Base-by-base conservation (phyloP, 2,797 vertebrate genomes). In the Helicolenus hilgendorfi region DNA sequence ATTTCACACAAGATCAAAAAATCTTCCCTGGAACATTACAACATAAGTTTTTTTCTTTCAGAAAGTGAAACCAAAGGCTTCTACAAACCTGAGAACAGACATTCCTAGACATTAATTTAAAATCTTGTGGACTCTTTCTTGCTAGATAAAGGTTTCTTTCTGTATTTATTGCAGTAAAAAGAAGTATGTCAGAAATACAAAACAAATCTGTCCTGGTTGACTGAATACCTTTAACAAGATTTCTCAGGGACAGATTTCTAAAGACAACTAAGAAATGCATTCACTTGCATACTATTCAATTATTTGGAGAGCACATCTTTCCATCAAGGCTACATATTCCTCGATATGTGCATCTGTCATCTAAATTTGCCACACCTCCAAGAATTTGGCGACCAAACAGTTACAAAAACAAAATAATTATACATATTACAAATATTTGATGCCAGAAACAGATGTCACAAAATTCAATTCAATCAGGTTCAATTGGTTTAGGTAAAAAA, bases 1-100 rank as follows among this genome's bases (percentile, higher is more conserved):
- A 65, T 85, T 83, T 73, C 13, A 58, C 62, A 79, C 5, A 33
- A 20, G 27, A 13, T 45, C 5, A 81, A 59, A 73, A 73, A 77
- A 72, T 11, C 7, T 49, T 24, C 35, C 45, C 10, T 26, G 5
- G 8, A 72, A 58, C 11, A 26, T 64, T 5, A 45, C 7, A 36
- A 49, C 31, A 31, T 27, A 35, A 4, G 5, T 29, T 22, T 60
- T 78, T 60, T 38, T 29, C 58, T 69, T 38, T 74, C 10, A 74
- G 53, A 38, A 0, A 77, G 14, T 76, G 45, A 88, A 56, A 68
- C 11, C 11, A 64, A 49, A 60, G n/a, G 11, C 8, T 26, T 53
- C 15, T 13, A 31, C 11, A 29, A 1, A 26, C 60, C 49, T 22
- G 18, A 35, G 2, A 73, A 2, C 11, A 71, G 41, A 4, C 18